Evolutionary conservation across 2,113 vertebrate species (phyloP).

Genomic region (Stomatorhinus ivindoensis): DNA sequence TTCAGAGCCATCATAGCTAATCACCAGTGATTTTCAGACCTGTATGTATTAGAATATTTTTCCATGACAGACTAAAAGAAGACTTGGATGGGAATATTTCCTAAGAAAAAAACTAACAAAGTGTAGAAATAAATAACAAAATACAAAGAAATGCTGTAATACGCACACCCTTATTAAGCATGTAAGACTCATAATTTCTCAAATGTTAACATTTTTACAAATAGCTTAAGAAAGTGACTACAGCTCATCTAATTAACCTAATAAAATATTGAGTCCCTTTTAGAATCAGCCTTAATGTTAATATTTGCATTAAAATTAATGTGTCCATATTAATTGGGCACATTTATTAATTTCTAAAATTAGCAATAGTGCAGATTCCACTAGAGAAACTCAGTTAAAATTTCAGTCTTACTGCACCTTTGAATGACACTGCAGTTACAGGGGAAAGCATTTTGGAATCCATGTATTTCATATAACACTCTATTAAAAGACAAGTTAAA

Average conservation of each 20-base stretch:
- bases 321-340: neutral
- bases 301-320: slow-evolving; percentile 1
- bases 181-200: neutral
- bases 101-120: neutral
- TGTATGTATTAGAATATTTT: neutral
- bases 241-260: neutral
- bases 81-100: neutral
- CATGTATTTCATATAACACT: neutral
- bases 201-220: neutral
- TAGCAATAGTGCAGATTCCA: neutral
- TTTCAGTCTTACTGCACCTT: neutral
- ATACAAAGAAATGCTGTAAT: neutral
- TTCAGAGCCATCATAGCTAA: neutral
- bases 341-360: neutral
- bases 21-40: neutral
- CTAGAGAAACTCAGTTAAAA: neutral
- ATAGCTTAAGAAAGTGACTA: neutral
- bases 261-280: neutral
- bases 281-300: neutral
- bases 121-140: neutral
- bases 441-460: neutral
- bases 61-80: neutral
- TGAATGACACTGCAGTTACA: neutral
- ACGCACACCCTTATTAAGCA: neutral
- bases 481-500: neutral